phyloP scores from a whole-genome alignment of 2,888 invertebrate species.

The Leucophenga maculata region DNA sequence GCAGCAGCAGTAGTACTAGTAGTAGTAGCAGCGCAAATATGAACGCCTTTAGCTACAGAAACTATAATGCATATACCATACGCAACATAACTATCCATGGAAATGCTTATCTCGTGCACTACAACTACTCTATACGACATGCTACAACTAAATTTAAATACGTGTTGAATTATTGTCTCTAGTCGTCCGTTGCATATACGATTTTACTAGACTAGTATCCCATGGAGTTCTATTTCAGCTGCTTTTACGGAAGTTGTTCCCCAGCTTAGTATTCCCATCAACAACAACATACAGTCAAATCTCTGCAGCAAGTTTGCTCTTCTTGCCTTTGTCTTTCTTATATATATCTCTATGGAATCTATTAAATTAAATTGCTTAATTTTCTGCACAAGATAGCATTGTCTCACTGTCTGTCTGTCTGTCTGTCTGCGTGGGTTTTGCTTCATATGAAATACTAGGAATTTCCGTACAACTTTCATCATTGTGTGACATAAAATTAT shows the following conservation, averaged over 20 bases:
- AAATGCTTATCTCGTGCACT: background rate
- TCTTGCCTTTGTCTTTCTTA: background rate
- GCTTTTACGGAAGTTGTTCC: slow-evolving; percentile 1
- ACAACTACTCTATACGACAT: background rate
- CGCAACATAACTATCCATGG: too few relatives aligned
- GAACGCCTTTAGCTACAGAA: slow-evolving; percentile 23
- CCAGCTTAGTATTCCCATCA: background rate
- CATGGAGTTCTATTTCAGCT: slow-evolving; percentile 7
- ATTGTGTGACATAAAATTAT: slow-evolving; percentile 63
- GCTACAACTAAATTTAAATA: slow-evolving; percentile 49
- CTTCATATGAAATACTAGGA: background rate
- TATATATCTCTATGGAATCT: slow-evolving; percentile 43
- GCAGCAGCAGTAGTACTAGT: slow-evolving; percentile 26
- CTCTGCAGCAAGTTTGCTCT: background rate
- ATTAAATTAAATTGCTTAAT: slow-evolving; percentile 64
- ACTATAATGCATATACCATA: too few relatives aligned
- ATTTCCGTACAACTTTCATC: slow-evolving; percentile 54
- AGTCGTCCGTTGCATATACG: slow-evolving; percentile 28
- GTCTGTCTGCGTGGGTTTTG: slow-evolving; percentile 1
- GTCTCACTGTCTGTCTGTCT: background rate
- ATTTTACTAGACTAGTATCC: too few relatives aligned
- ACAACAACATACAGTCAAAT: background rate
- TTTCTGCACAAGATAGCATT: slow-evolving; percentile 44
- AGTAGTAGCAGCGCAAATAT: too few relatives aligned
- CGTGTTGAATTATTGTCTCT: slow-evolving; percentile 62